Conservation (phyloP, 2,888 invertebrate species). For the Stegana nigrithorax region DNA sequence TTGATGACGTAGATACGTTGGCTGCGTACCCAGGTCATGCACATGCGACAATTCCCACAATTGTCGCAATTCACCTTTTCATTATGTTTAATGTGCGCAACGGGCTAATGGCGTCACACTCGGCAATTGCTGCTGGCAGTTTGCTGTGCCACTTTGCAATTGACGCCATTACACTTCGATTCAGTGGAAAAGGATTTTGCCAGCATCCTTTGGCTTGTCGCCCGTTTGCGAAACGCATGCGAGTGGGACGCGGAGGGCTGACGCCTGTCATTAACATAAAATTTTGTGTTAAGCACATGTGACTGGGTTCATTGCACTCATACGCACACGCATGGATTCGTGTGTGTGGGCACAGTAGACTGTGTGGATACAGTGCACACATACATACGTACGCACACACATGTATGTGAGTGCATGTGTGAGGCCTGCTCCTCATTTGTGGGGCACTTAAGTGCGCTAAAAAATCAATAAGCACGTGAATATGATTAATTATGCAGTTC, state of each 20-base stretch:
- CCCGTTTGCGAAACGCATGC: background rate
- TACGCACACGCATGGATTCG: background rate
- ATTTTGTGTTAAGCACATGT: background rate
- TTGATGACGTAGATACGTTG: too few relatives aligned
- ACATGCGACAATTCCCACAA: too few relatives aligned
- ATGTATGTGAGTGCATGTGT: too few relatives aligned
- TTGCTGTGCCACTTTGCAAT: background rate
- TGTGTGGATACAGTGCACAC: background rate
- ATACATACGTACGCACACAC: background rate
- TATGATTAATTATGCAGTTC: constrained; percentile 49
- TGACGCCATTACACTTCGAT: too few relatives aligned
- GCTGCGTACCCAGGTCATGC: too few relatives aligned
- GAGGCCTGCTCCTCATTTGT: too few relatives aligned
- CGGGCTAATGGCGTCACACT: background rate
- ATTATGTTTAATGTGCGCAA: too few relatives aligned
- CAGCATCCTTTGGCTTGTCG: too few relatives aligned
- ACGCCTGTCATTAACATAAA: background rate
- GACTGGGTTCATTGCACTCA: background rate
- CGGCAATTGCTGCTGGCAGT: background rate
- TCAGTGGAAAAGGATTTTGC: too few relatives aligned
- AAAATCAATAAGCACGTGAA: constrained; percentile 45
- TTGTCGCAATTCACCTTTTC: too few relatives aligned
- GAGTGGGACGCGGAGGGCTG: background rate
- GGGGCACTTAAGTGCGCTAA: constrained; percentile 8
- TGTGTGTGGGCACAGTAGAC: too few relatives aligned